Conservation (phyloP, 2,888 invertebrate genomes). For the Spialia ferax region DNA sequence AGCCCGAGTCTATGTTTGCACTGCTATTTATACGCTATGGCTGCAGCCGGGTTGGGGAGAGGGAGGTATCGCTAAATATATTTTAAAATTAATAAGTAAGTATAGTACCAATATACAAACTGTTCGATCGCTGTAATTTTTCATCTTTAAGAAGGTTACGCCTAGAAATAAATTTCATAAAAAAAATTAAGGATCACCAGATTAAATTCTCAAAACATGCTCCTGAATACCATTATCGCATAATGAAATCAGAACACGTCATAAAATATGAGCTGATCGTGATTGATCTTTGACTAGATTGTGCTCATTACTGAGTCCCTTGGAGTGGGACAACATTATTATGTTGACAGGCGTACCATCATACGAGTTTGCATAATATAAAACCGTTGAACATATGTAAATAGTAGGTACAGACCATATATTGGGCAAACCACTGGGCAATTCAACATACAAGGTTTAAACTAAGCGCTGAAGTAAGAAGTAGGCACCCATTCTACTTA, state of each 20-base stretch:
- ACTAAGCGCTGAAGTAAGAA: no score
- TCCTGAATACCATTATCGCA: conserved; percentile 20
- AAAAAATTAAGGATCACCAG: background rate
- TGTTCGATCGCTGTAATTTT: no score
- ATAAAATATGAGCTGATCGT: conserved; percentile 39
- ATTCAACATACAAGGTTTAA: background rate
- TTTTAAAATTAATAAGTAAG: no score
- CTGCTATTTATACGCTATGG: no score
- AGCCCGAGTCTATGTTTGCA: no score
- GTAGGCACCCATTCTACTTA: no score
- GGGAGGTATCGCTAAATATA: no score
- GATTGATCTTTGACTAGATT: conserved; percentile 38
- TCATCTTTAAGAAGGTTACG: no score
- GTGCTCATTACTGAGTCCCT: conserved; percentile 35
- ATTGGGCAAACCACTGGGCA: background rate
- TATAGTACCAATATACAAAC: no score
- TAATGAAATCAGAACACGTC: conserved; percentile 38
- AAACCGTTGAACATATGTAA: conserved; percentile 16
- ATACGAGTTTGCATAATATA: conserved; percentile 30
- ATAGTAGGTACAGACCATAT: background rate
- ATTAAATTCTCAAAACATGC: conserved; percentile 17
- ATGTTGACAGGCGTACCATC: conserved; percentile 27
- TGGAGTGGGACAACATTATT: conserved; percentile 31
- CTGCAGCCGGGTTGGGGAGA: no score
- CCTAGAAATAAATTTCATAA: background rate